Evolutionary conservation across 2,797 vertebrate species (phyloP).

Genomic region (Neosilurus mollespiculum): DNA sequence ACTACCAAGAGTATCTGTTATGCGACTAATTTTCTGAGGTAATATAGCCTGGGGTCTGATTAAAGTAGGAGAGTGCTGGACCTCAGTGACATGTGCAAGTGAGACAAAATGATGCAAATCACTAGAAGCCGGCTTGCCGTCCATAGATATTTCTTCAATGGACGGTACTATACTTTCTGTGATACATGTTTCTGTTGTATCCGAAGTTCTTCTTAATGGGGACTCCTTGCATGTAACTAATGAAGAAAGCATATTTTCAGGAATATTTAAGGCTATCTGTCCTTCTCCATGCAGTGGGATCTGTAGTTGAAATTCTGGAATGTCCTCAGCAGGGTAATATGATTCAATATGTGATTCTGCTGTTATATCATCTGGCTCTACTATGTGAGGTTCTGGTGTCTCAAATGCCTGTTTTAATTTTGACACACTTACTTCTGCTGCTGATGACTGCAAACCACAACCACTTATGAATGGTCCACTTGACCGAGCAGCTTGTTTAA

Average conservation of each 20-base stretch:
- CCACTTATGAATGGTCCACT: constrained; percentile 66
- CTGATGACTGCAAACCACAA: constrained; percentile 74
- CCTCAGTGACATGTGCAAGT: constrained; percentile 60
- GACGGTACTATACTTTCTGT: constrained; percentile 12
- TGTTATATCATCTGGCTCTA: constrained; percentile 51
- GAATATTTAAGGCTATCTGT: constrained; percentile 1
- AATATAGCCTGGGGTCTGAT: constrained; percentile 63
- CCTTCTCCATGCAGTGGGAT: constrained; percentile 51
- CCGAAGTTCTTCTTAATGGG: constrained; percentile 2
- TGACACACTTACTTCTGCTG: constrained; percentile 71
- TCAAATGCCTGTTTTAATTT: constrained; percentile 81
- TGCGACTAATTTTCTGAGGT: constrained; percentile 50
- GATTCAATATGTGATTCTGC: constrained; percentile 52
- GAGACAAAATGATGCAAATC: constrained; percentile 65
- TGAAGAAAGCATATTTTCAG: constrained; percentile 9
- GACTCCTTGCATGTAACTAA: constrained; percentile 18
- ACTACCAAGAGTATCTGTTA: constrained; percentile 37
- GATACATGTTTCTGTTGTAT: constrained; percentile 12
- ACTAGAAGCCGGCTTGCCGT: constrained; percentile 36
- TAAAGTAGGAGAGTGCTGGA: constrained; percentile 65
- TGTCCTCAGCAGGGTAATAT: constrained; percentile 69
- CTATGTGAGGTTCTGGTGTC: constrained; percentile 50
- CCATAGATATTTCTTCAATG: constrained; percentile 34
- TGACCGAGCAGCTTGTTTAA: constrained; percentile 50
- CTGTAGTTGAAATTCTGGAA: constrained; percentile 65